Evolutionary conservation across 2,113 vertebrate species (phyloP), one percentile per base, ranked within the genome.

Genomic region (Chlorocebus sabaeus): DNA sequence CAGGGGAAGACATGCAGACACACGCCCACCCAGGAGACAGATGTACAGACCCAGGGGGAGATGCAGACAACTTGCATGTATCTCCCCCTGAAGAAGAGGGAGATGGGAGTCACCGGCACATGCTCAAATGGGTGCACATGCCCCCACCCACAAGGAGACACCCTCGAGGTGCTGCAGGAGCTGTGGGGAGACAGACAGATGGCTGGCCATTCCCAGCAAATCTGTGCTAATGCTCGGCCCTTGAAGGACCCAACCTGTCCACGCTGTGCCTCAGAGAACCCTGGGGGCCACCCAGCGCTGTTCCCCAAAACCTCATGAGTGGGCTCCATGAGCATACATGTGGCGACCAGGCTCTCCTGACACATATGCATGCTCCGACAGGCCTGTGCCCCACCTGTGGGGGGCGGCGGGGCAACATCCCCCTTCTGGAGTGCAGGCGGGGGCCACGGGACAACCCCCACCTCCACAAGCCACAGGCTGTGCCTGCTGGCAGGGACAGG

Each of bases 401-500:
- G 40, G 94, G 98, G 72, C 67, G 10, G 10, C 11, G 27, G 61
- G 27, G 61, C 89, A 92, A 93, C 95, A 96, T 95, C 97, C 85
- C 72, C 18, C 1, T 84, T 89, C 82, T 82, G 61, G 89, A 89
- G 80, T 93, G 59, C 91, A 90, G 86, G 52, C 76, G 76, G 95
- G 95, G 93, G 78, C 79, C 64, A 32, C 5, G 1, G 94, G 95
- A 86, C 85, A 95, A 45, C 30, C 72, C 87, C 92, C 57, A 96
- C 93, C 94, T 87, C 76, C 13, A 3, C 22, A 93, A 92, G 95
- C 92, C 95, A 93, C 48, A 89, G 90, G 96, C 96, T 79, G 73
- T 94, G 73, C 81, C 93, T 6, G 6, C 96, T 97, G 98, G 97
- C 98, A 96, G 76, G 83, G 76, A 89, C 87, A 70, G 85, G 97